A percentile compares a stretch with the other conserved stretches of the same genome.
These are phyloP conservation scores for Plumapathes pennacea DNA, from an alignment of 92 coral and sea anemone species.

Conservation along the genomic window DNA sequence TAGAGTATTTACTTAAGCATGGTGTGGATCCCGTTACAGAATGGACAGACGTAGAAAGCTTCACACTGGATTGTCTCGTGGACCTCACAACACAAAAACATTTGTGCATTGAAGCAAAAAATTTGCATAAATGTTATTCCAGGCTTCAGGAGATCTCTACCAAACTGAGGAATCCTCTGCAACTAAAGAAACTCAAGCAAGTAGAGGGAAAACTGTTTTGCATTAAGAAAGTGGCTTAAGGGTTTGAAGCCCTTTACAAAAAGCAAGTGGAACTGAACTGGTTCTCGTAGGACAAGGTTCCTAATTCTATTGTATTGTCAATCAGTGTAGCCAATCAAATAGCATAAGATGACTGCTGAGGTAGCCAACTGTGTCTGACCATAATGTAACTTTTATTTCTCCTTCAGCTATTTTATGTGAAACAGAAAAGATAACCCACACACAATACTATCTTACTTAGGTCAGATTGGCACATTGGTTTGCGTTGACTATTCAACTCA, in stretches of 20 bases:
- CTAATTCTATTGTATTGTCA: too few relatives aligned
- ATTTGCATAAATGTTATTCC: conserved; percentile 1
- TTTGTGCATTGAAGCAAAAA: background rate
- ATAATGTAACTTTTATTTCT: too few relatives aligned
- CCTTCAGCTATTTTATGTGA: too few relatives aligned
- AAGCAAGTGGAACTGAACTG: conserved; percentile 40
- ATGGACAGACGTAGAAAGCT: conserved; percentile 14
- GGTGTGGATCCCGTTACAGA: conserved; percentile 18
- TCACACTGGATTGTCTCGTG: conserved; percentile 13
- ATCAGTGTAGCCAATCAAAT: too few relatives aligned
- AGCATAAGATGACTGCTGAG: too few relatives aligned
- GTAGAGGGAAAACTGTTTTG: conserved; percentile 31
- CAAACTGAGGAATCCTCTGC: conserved; percentile 3
- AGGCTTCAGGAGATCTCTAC: conserved; percentile 1
- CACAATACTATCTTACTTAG: too few relatives aligned
- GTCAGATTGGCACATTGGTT: too few relatives aligned
- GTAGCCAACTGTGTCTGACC: too few relatives aligned
- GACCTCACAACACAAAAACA: background rate
- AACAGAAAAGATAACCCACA: too few relatives aligned
- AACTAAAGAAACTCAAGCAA: conserved; percentile 32
- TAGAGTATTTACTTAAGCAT: conserved; percentile 2
- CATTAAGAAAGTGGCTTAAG: conserved; percentile 20
- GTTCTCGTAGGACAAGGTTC: conserved; percentile 14
- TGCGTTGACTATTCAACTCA: too few relatives aligned
- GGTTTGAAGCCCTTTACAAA: conserved; percentile 41